Percentiles rank a stretch among this genome's conserved stretches.
Evolutionary conservation across 1,140 invertebrate species (phyloP).

Genomic region (Trachelipus rathkii): DNA sequence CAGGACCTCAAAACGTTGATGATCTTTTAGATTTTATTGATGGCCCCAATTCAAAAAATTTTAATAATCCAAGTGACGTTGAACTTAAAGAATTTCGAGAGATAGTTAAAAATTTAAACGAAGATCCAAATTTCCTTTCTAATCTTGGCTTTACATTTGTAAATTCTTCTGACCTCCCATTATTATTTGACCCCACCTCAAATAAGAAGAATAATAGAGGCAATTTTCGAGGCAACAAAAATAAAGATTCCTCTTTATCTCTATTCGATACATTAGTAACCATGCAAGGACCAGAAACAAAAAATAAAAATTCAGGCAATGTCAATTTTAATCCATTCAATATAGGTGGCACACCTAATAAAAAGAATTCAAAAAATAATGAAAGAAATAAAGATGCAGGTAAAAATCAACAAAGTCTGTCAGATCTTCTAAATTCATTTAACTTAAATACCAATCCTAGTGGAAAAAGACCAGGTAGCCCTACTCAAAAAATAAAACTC

Average conservation of each 20-base stretch:
- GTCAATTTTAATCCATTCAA: not conserved
- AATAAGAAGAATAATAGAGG: not conserved
- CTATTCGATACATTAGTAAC: not conserved
- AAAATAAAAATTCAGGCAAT: not conserved
- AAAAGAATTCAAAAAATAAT: not conserved
- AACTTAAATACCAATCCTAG: not conserved
- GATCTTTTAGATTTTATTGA: not conserved
- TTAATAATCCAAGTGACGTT: not conserved
- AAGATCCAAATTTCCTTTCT: not conserved
- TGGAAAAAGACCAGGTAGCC: not conserved
- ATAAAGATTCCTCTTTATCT: not conserved
- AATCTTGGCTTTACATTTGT: not conserved
- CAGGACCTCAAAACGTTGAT: not conserved
- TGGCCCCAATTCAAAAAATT: not conserved
- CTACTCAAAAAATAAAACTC: not conserved
- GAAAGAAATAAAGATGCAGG: not conserved
- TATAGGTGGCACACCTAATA: not conserved
- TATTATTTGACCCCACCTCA: not conserved
- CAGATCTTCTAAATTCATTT: not conserved
- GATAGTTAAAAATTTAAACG: not conserved
- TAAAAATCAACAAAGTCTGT: not conserved
- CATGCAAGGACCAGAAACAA: not conserved
- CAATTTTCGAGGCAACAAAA: not conserved
- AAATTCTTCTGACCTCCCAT: not conserved
- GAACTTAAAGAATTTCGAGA: not conserved